These are phyloP conservation scores for Arenaria interpres DNA, from an alignment of 2,113 vertebrate species.

Conservation along the genomic window DNA sequence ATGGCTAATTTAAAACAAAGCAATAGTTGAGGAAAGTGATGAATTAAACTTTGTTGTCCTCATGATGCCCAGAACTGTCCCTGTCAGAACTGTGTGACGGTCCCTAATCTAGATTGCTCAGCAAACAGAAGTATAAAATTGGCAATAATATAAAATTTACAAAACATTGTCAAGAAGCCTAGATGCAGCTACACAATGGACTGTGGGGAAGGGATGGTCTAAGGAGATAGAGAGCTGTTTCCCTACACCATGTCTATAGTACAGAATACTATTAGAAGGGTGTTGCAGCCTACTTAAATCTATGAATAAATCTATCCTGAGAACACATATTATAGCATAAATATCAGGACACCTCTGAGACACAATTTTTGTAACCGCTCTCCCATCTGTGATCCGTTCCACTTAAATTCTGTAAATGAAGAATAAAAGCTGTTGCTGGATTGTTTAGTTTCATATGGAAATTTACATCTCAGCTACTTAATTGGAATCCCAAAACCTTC, in stretches of 20 bases:
- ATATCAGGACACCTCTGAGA: conserved; percentile 27
- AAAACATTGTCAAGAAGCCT: background rate
- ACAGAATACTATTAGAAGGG: conserved; percentile 16
- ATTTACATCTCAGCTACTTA: background rate
- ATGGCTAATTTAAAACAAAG: background rate
- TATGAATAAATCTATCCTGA: conserved; percentile 23
- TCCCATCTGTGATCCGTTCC: conserved; percentile 9
- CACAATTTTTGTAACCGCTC: background rate
- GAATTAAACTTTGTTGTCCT: background rate
- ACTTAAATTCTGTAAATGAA: conserved; percentile 5
- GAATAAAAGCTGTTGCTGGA: background rate
- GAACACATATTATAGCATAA: background rate
- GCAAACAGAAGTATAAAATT: background rate
- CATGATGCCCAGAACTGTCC: background rate
- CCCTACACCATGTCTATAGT: background rate
- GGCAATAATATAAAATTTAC: background rate
- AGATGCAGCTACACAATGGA: background rate
- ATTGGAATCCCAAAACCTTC: background rate
- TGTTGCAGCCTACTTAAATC: conserved; percentile 24
- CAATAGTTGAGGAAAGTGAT: background rate
- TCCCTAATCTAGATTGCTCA: background rate
- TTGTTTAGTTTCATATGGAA: background rate
- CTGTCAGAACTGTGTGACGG: background rate
- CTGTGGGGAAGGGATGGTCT: background rate
- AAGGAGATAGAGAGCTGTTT: background rate